Conservation (phyloP, 2,113 vertebrate species). For the Rutilus rutilus region DNA sequence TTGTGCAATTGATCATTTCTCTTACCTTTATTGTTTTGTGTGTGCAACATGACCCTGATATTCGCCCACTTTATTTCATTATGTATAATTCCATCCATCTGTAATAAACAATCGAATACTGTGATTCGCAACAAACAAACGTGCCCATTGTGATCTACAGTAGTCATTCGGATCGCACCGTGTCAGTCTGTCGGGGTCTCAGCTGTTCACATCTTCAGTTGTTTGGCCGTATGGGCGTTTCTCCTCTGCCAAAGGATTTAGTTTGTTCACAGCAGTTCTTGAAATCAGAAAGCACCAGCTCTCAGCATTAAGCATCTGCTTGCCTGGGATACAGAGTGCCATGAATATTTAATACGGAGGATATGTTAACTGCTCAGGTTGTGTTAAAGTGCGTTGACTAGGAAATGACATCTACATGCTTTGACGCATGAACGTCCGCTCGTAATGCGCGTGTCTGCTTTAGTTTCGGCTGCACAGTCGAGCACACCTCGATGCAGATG, state of each 20-base stretch:
- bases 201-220: no score
- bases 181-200: no score
- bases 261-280: conserved; percentile 30
- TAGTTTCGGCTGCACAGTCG: not conserved
- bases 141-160: no score
- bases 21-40: not conserved
- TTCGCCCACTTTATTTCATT: not conserved
- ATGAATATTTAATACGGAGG: conserved; percentile 45
- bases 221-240: not conserved
- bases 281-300: conserved; percentile 7
- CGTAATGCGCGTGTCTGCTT: not conserved
- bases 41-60: not conserved
- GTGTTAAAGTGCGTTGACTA: not conserved
- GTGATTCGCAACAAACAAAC: no score
- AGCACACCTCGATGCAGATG: not conserved
- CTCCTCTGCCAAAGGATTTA: conserved; percentile 25
- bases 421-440: not conserved
- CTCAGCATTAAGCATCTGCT: conserved; percentile 29
- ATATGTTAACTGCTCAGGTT: conserved; percentile 26
- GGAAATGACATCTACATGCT: conserved; percentile 10
- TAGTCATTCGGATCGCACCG: no score
- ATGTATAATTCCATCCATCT: not conserved
- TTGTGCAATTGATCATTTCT: not conserved
- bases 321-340: not conserved
- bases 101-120: not conserved